Percentiles rank a stretch among this genome's conserved stretches.
These are phyloP conservation scores for Neria commutata DNA, from an alignment of 2,888 invertebrate genomes.

Conservation along the genomic window DNA sequence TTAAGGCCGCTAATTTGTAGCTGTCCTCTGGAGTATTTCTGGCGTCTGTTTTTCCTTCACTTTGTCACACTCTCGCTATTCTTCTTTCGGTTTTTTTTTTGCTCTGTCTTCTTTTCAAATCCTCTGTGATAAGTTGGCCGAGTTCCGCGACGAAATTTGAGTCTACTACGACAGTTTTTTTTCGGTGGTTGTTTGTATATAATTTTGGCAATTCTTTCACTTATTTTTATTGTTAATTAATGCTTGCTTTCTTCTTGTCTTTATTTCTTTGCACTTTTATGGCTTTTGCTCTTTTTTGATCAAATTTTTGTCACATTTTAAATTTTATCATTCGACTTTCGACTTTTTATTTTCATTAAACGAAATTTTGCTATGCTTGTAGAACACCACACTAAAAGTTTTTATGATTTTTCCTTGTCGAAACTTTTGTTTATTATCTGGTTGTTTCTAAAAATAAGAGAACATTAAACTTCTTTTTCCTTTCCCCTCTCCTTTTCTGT, in stretches of 20 bases:
- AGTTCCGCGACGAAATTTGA: conserved; percentile 10
- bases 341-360: too few relatives aligned
- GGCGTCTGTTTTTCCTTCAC: not conserved
- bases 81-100: not conserved
- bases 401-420: too few relatives aligned
- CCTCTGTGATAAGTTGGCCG: conserved; percentile 49
- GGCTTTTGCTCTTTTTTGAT: not conserved
- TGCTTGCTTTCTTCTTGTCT: not conserved
- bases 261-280: conserved; percentile 20
- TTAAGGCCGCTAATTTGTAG: conserved; percentile 28
- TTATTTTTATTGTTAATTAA: conserved; percentile 17
- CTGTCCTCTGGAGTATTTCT: conserved; percentile 22
- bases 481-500: too few relatives aligned
- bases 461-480: too few relatives aligned
- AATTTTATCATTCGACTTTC: not conserved
- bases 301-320: not conserved
- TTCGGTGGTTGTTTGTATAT: conserved; percentile 29
- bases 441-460: too few relatives aligned
- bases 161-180: conserved; percentile 47
- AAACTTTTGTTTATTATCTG: too few relatives aligned
- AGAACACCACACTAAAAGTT: too few relatives aligned
- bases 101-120: conserved; percentile 29
- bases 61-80: not conserved
- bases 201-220: conserved; percentile 25
- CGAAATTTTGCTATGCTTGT: too few relatives aligned